Evolutionary conservation across 2,113 vertebrate species (phyloP), one percentile per base, ranked within the genome.

Genomic region (Struthidea cinerea): DNA sequence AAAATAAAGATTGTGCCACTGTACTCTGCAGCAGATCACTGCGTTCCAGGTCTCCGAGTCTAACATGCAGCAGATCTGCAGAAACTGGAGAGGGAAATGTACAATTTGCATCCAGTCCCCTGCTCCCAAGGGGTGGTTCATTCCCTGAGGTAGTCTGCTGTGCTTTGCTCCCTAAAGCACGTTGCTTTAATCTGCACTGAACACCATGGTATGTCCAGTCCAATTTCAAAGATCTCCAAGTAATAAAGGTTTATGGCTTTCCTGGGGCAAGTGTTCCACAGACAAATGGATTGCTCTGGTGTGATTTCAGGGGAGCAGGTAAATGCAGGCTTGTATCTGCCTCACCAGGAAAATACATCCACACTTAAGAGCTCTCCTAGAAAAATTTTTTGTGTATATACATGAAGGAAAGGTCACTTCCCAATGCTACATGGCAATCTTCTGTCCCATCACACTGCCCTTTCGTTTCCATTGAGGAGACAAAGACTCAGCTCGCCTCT

Each of bases 161-260:
- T 85, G 59, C 67, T 89, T 63, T 52, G 57, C 24, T 74, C 9
- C 74, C 74, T n/a, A 21, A 57, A 80, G 75, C 52, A 92, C 30
- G 6, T 24, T 80, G 55, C 67, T 74, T 76, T 74, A 69, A 60
- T 84, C 71, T 44, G 8, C 63, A 47, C 63, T 84, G 71, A 93
- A 80, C 10, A 44, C 28, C 35, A 59, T 1, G 3, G 70, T 70
- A 63, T 65, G 79, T 59, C 85, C 71, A 85, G 82, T 70, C 41
- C 37, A 64, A 49, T 93, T 85, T 57, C 83, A 90, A 88, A 93
- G 52, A 50, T 80, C 87, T 52, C 78, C 42, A 74, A 86, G 91
- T 47, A 93, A 70, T 91, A 90, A 90, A 83, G 21, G 59, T 83
- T 96, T 94, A 96, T 46, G 84, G 32, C 47, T 80, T 91, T 96